Evolutionary conservation across 1,140 invertebrate species (phyloP).

Genomic region (Scaptomyza pallida): DNA sequence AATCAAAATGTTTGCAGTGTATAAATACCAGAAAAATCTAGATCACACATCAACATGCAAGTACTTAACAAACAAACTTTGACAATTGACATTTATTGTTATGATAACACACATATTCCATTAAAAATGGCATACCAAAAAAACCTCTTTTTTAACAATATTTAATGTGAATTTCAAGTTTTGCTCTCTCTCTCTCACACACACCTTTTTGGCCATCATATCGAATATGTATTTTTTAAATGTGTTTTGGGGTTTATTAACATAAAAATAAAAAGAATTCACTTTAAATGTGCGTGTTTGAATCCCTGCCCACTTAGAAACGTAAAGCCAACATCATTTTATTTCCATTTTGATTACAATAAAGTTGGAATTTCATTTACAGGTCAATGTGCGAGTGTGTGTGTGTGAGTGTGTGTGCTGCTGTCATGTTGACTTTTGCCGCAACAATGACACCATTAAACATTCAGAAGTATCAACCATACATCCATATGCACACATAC

Average conservation of each 20-base stretch:
- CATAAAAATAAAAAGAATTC: neutral
- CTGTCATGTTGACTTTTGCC: conserved; percentile 68
- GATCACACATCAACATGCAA: conserved; percentile 5
- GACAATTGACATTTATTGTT: conserved; percentile 10
- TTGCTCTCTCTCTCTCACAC: neutral
- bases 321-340: conserved; percentile 21
- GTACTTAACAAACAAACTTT: conserved; percentile 5
- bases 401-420: conserved; percentile 21
- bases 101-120: conserved; percentile 12
- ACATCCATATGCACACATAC: conserved; percentile 59
- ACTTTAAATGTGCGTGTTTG: conserved; percentile 1
- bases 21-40: neutral
- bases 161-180: conserved; percentile 11
- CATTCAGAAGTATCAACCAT: conserved; percentile 56
- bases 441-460: conserved; percentile 69
- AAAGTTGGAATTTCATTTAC: conserved; percentile 56
- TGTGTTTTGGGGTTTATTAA: conserved; percentile 6
- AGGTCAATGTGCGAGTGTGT: conserved; percentile 37
- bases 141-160: neutral
- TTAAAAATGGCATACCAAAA: conserved; percentile 14
- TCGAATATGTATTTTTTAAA: conserved; percentile 13
- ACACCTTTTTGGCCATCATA: conserved; percentile 17
- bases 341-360: conserved; percentile 49
- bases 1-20: neutral
- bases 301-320: neutral